Conservation (phyloP, 2,797 vertebrate species). For the Typhlichthys eigenmanni region DNA sequence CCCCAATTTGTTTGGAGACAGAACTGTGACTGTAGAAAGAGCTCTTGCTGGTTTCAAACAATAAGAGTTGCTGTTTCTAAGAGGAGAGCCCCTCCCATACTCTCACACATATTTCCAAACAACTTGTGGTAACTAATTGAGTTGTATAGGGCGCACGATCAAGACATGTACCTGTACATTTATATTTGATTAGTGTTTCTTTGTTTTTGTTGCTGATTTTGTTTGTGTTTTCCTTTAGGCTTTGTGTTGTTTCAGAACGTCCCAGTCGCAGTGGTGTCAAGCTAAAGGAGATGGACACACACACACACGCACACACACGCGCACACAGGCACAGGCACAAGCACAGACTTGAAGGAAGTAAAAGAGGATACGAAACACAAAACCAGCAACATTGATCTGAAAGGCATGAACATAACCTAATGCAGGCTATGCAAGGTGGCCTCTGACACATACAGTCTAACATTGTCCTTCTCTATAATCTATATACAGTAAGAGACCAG, state of each 20-base stretch:
- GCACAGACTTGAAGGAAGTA: background rate
- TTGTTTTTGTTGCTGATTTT: slow-evolving; percentile 74
- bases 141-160: no score
- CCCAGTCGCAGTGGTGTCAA: slow-evolving; percentile 93
- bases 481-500: background rate
- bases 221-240: slow-evolving; percentile 93
- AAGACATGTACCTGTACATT: slow-evolving; percentile 27
- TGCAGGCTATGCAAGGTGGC: no score
- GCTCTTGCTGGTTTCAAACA: no score
- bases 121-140: no score
- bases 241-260: slow-evolving; percentile 99
- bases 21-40: no score
- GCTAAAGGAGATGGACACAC: slow-evolving; percentile 77
- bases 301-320: background rate
- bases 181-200: slow-evolving; percentile 75
- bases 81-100: no score
- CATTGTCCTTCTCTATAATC: background rate
- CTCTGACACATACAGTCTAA: background rate
- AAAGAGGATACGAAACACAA: no score
- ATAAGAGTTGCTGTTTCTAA: no score
- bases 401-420: no score
- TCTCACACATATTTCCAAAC: no score
- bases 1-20: no score
- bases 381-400: no score
- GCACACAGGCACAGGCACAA: background rate